Conservation (phyloP, 2,888 invertebrate genomes). For the Acanthosepion lycidas region DNA sequence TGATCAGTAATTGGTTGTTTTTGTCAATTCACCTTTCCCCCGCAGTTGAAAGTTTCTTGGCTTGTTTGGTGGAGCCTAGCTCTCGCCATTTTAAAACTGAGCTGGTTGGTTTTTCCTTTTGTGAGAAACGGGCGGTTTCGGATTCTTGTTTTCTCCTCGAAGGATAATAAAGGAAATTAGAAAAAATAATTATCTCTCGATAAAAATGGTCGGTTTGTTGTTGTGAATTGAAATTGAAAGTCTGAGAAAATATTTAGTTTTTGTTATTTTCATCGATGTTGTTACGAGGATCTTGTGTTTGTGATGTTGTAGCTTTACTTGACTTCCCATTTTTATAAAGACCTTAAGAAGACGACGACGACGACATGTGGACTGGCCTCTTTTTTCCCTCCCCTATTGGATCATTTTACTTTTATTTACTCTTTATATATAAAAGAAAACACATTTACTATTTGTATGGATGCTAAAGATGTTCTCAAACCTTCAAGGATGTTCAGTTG, state of each 20-base stretch:
- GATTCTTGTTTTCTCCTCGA: background rate
- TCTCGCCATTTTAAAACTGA: conserved; percentile 48
- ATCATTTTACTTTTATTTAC: background rate
- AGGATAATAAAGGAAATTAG: background rate
- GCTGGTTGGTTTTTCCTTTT: conserved; percentile 41
- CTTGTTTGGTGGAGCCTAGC: conserved; percentile 40
- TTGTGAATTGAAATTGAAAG: background rate
- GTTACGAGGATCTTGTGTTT: background rate
- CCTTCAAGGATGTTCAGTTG: background rate
- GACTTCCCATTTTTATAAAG: background rate
- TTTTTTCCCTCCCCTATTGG: background rate
- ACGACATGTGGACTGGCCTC: background rate
- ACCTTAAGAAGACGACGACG: background rate
- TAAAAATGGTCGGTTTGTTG: background rate
- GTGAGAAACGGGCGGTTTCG: conserved; percentile 43
- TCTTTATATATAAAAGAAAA: background rate
- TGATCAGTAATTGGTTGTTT: background rate
- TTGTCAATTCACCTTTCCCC: background rate
- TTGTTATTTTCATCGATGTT: background rate
- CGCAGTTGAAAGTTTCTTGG: background rate
- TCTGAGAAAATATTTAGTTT: background rate
- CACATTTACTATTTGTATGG: background rate
- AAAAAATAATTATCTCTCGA: background rate
- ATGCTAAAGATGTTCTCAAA: background rate
- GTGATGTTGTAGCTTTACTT: conserved; percentile 22